Conservation (phyloP, 1,140 invertebrate genomes). For the Periplaneta americana region DNA sequence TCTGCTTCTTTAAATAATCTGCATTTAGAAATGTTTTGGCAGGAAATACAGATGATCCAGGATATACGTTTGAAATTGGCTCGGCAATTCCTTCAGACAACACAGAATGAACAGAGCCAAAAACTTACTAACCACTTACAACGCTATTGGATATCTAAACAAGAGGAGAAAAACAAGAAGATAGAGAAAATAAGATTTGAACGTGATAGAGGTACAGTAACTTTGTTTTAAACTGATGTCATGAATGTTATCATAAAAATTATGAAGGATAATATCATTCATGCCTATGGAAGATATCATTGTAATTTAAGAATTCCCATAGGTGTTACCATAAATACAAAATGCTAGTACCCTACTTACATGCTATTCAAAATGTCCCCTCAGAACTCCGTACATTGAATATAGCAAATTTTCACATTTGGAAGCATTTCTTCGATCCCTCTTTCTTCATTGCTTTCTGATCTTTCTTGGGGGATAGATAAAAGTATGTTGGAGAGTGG, state of each 20-base stretch:
- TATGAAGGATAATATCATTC: not conserved
- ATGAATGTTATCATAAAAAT: not conserved
- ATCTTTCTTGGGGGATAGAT: no score
- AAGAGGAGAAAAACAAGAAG: constrained; percentile 12
- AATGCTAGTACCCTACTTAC: no score
- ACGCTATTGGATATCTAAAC: constrained; percentile 10
- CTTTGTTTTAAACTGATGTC: not conserved
- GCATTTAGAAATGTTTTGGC: not conserved
- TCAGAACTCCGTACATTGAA: no score
- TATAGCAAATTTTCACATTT: no score
- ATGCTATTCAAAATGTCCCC: no score
- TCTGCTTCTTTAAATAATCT: not conserved
- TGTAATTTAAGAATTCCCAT: not conserved
- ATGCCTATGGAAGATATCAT: not conserved
- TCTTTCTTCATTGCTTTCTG: no score
- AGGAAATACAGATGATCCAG: constrained; percentile 14
- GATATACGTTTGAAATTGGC: constrained; percentile 23
- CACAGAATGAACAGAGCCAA: constrained; percentile 13
- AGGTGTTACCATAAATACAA: no score
- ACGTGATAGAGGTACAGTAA: constrained; percentile 20
- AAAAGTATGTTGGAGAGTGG: no score
- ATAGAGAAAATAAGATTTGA: constrained; percentile 17
- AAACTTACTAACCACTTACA: constrained; percentile 17
- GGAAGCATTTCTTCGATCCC: no score
- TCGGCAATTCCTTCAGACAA: constrained; percentile 31